phyloP scores from a whole-genome alignment of 2,113 vertebrate species.

The Catharus fuscescens region DNA sequence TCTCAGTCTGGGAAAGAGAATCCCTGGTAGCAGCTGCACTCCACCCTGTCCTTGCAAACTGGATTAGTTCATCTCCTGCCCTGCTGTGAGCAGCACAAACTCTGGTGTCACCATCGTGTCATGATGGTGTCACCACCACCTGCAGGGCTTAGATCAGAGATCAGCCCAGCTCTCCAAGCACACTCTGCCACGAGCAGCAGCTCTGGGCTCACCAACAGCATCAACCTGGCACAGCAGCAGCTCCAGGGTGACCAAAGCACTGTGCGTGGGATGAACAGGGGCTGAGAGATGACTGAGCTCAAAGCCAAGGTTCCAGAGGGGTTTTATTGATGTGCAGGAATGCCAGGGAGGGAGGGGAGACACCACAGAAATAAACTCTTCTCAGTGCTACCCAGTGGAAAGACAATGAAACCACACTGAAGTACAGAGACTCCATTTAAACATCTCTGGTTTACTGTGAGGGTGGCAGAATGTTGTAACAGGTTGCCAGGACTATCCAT shows the following conservation, averaged over 20 bases:
- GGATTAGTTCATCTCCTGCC: background rate
- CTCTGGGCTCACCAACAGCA: background rate
- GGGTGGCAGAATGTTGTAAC: background rate
- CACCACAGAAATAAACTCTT: background rate
- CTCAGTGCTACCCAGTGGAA: background rate
- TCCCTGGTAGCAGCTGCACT: background rate
- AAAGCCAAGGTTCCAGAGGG: background rate
- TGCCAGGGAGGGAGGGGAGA: too few relatives aligned
- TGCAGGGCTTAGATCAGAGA: accelerated
- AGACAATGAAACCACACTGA: background rate
- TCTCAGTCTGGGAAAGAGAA: background rate
- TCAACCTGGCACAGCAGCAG: background rate
- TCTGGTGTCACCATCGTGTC: background rate
- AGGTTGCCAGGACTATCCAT: background rate
- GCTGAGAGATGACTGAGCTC: background rate
- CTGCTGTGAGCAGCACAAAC: background rate
- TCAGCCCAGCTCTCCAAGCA: accelerated
- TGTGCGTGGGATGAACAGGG: background rate
- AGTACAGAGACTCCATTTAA: background rate
- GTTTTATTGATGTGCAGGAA: background rate
- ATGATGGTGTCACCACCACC: background rate
- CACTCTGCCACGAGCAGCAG: background rate
- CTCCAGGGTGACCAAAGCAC: background rate
- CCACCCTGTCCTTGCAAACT: background rate
- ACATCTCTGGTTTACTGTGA: background rate